Evolutionary conservation across 2,113 vertebrate genomes (phyloP).

Genomic region (Pristiophorus japonicus): DNA sequence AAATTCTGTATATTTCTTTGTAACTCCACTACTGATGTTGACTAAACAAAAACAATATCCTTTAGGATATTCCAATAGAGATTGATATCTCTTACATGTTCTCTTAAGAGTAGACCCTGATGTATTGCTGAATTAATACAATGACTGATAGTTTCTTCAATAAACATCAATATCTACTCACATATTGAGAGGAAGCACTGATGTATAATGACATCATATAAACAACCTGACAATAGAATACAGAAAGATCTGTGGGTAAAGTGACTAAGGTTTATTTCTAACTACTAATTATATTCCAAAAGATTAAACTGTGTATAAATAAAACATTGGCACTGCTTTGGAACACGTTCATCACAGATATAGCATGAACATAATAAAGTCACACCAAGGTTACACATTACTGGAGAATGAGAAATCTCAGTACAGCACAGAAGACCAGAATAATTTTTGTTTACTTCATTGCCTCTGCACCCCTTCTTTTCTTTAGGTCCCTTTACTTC

Average conservation of each 20-base stretch:
- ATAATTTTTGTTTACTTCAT: background rate
- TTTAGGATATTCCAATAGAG: background rate
- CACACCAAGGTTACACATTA: background rate
- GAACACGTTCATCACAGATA: slow-evolving; percentile 5
- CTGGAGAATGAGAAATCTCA: background rate
- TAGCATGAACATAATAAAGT: slow-evolving; percentile 9
- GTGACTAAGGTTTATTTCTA: background rate
- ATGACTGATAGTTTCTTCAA: background rate
- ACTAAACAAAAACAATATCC: background rate
- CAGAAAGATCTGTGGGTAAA: background rate
- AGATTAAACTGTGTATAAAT: slow-evolving; percentile 11
- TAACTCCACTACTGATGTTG: background rate
- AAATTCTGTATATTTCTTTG: background rate
- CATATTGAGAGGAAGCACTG: background rate
- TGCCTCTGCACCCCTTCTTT: background rate
- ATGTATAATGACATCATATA: background rate
- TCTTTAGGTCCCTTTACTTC: background rate
- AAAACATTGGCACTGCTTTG: background rate
- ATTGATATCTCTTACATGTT: background rate
- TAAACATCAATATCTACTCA: background rate
- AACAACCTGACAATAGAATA: background rate
- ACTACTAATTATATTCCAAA: background rate
- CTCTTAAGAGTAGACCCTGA: background rate
- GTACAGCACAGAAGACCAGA: background rate
- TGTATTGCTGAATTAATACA: background rate